A percentile compares a stretch with the other conserved stretches of the same genome.
phyloP scores from a whole-genome alignment of 2,888 invertebrate genomes.

The Thecophora atra region DNA sequence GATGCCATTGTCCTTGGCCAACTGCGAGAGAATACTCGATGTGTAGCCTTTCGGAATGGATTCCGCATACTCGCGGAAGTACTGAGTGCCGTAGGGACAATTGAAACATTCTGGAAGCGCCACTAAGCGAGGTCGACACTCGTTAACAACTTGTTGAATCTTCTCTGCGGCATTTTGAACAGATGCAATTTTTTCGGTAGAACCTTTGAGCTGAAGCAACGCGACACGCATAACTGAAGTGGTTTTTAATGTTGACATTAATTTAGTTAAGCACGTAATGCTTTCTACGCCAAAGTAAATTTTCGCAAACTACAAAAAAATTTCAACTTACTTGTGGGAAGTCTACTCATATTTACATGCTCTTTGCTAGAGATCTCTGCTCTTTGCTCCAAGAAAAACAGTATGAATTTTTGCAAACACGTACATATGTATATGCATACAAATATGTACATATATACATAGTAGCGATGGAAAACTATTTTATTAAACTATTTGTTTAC shows the following conservation, averaged over 20 bases:
- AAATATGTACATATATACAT: too few relatives aligned
- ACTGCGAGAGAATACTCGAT: constrained; percentile 74
- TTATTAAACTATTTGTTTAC: too few relatives aligned
- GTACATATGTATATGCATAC: too few relatives aligned
- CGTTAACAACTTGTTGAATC: constrained; percentile 71
- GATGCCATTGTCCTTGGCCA: constrained; percentile 79
- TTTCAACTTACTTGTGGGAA: constrained; percentile 27
- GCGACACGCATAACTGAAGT: constrained; percentile 69
- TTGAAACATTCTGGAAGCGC: constrained; percentile 92
- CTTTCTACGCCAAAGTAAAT: too few relatives aligned
- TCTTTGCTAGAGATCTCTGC: too few relatives aligned
- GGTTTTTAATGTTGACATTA: too few relatives aligned
- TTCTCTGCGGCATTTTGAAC: constrained; percentile 76
- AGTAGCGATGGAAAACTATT: too few relatives aligned
- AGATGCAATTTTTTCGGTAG: constrained; percentile 79
- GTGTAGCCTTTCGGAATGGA: constrained; percentile 82
- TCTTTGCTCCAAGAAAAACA: too few relatives aligned
- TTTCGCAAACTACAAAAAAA: background rate
- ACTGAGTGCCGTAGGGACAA: constrained; percentile 89
- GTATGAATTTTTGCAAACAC: too few relatives aligned
- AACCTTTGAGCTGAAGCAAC: constrained; percentile 83
- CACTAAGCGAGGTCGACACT: constrained; percentile 72
- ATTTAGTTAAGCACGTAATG: too few relatives aligned
- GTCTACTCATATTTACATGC: constrained; percentile 22
- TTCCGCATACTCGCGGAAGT: constrained; percentile 88